Conservation (phyloP, 2,113 vertebrate genomes). For the Syngnathus typhle region DNA sequence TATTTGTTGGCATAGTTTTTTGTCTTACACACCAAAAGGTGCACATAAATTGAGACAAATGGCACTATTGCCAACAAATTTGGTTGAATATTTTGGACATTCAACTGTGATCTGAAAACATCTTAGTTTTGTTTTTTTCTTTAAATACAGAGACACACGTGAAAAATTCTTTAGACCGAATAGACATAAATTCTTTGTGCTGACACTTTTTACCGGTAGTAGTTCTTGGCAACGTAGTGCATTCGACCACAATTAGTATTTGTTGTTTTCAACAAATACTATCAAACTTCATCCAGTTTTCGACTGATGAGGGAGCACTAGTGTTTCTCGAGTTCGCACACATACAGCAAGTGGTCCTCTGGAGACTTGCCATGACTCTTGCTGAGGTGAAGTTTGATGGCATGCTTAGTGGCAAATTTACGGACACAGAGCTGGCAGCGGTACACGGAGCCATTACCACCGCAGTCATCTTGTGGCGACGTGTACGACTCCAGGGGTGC, state of each 20-base stretch:
- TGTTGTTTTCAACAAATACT: constrained; percentile 28
- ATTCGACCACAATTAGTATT: constrained; percentile 49
- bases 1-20: constrained; percentile 42
- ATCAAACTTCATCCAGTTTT: constrained; percentile 35
- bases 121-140: constrained; percentile 18
- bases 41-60: constrained; percentile 27
- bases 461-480: constrained; percentile 79
- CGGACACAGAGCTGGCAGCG: constrained; percentile 92
- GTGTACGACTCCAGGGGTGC: constrained; percentile 65
- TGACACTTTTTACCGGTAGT: constrained; percentile 71
- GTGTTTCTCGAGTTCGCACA: constrained; percentile 88
- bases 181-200: constrained; percentile 87
- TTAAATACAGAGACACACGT: constrained; percentile 66
- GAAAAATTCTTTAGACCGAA: constrained; percentile 75
- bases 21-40: constrained; percentile 22
- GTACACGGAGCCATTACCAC: constrained; percentile 75
- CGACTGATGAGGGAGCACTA: constrained; percentile 62
- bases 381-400: constrained; percentile 95
- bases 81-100: constrained; percentile 37
- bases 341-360: constrained; percentile 91
- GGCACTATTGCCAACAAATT: constrained; percentile 15
- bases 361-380: constrained; percentile 95
- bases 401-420: constrained; percentile 96
- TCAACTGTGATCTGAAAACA: constrained; percentile 34
- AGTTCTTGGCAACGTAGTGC: constrained; percentile 82